Evolutionary conservation across 2,797 vertebrate species (phyloP).

Genomic region (Lutjanus campechanus): DNA sequence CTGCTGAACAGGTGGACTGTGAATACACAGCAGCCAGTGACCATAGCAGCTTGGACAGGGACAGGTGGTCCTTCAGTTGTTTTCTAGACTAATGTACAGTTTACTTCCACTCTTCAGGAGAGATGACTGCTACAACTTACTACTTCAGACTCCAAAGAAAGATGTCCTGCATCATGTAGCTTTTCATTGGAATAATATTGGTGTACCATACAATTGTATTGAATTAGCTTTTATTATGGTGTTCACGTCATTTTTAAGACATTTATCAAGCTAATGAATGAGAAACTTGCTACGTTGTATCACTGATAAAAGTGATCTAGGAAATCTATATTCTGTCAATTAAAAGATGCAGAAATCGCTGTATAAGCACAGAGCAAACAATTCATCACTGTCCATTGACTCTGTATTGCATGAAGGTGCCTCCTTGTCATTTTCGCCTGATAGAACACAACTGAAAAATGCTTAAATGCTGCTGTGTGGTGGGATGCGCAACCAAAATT

Average conservation of each 20-base stretch:
- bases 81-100: constrained; percentile 12
- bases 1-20: constrained; percentile 56
- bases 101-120: constrained; percentile 11
- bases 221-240: background rate
- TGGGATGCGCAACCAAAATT: too few species aligned
- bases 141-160: constrained; percentile 4
- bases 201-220: background rate
- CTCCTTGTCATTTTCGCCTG: too few species aligned
- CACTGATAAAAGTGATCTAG: background rate
- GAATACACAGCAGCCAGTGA: constrained; percentile 26
- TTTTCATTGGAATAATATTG: background rate
- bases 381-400: too few species aligned
- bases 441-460: too few species aligned
- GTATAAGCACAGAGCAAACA: background rate
- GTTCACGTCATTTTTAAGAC: too few species aligned
- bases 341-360: background rate
- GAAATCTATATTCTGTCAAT: background rate
- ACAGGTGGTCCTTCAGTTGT: constrained; percentile 52
- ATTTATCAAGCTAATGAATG: background rate
- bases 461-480: too few species aligned
- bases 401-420: too few species aligned
- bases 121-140: background rate
- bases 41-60: constrained; percentile 24
- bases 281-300: background rate
- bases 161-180: background rate